phyloP scores from a whole-genome alignment of 2,797 vertebrate genomes.

The Melanotaenia pygmaea region DNA sequence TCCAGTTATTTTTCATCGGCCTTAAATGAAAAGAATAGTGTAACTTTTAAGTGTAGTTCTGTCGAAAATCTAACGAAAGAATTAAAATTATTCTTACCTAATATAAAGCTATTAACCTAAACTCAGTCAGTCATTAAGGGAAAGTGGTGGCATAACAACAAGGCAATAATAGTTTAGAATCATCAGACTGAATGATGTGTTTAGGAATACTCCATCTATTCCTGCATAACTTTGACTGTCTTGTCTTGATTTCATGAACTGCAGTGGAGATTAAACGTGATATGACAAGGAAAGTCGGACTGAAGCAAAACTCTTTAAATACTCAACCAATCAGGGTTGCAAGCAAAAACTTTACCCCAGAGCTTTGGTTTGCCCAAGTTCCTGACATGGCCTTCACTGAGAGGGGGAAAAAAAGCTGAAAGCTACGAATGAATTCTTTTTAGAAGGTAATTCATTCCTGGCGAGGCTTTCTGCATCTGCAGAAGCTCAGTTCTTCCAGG shows the following conservation, averaged over 20 bases:
- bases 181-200: too few relatives aligned
- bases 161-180: not conserved
- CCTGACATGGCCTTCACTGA: too few relatives aligned
- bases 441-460: not conserved
- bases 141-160: not conserved
- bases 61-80: too few relatives aligned
- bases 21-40: too few relatives aligned
- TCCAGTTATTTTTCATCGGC: too few relatives aligned
- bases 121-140: not conserved
- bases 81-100: too few relatives aligned
- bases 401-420: not conserved
- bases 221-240: too few relatives aligned
- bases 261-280: too few relatives aligned
- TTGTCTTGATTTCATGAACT: too few relatives aligned
- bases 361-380: not conserved
- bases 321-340: not conserved
- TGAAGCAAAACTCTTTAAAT: not conserved
- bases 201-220: too few relatives aligned
- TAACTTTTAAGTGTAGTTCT: too few relatives aligned
- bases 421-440: not conserved
- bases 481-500: not conserved
- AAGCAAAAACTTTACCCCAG: too few relatives aligned
- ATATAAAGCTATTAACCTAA: not conserved
- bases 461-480: not conserved
- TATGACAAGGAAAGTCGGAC: not conserved